Evolutionary conservation across 2,113 vertebrate genomes (phyloP), one percentile per base, ranked within the genome.

Genomic region (Hiodon alosoides): DNA sequence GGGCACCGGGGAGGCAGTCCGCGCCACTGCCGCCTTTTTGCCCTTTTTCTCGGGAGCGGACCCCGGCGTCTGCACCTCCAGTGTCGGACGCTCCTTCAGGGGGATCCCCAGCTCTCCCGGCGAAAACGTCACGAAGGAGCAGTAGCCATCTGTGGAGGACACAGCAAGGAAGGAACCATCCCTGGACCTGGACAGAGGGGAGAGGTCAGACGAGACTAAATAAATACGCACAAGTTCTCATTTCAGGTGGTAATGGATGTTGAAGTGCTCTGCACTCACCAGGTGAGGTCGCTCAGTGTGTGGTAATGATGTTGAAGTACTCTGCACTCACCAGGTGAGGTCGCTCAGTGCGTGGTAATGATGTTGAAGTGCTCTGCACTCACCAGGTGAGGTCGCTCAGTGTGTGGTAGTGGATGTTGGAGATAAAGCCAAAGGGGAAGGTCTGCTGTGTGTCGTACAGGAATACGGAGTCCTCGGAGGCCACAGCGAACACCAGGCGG

Each of bases 341-440:
- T 31, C 31, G 31, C 31, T 31, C 31, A 31, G 31, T 31, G 31
- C 2, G n/a, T n/a, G n/a, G n/a, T n/a, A n/a, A n/a, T n/a, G 82
- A 99, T 93, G 81, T 96, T 97, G 52, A 96, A 94, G 78, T 17
- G 2, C 1, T 1, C 0, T n/a, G 31, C 47, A 82, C 92, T 81
- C 86, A 99, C 97, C 97, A 99, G 4, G 94, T 95, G 54, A 98
- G 86, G 71, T 99, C 97, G 68, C 97, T 99, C 76, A 99, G 92
- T 1, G 97, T 99, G 83, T 99, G 97, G 84, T 99, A 99, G 80
- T 99, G 97, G 82, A 99, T 93, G 81, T 96, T 97, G 52, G 96
- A 94, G 78, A 99, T 93, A 0, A 95, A 94, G 79, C 93, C 96
- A 5, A 99, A 99, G 0, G 97, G 97, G 74, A 95, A 88, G 0